Evolutionary conservation across 2,113 vertebrate genomes (phyloP).

Genomic region (Tricholaema leucomelas): DNA sequence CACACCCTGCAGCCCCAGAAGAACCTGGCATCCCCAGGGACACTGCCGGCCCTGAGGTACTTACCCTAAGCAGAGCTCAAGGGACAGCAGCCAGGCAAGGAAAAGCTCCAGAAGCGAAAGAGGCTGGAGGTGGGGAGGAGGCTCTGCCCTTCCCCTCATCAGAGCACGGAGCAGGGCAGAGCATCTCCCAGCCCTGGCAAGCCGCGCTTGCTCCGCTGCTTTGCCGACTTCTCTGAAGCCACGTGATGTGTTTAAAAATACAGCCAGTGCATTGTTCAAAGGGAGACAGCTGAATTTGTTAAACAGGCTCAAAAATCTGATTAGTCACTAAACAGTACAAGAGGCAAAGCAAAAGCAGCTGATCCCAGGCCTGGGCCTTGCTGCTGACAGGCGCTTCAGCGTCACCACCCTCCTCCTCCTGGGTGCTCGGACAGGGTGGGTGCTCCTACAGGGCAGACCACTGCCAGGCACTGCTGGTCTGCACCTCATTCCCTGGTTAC

Average conservation of each 20-base stretch:
- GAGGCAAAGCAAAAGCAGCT: constrained; percentile 34
- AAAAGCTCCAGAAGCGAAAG: neutral
- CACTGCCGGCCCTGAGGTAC: neutral
- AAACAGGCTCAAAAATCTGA: constrained; percentile 62
- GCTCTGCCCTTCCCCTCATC: neutral
- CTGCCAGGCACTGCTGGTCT: neutral
- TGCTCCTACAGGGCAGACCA: too few relatives aligned
- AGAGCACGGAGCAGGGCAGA: neutral
- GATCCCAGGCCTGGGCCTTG: neutral
- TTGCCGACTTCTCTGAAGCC: constrained; percentile 54
- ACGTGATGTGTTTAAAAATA: constrained; percentile 52
- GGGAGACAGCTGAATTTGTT: constrained; percentile 60
- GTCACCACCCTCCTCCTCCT: neutral
- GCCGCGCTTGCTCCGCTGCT: neutral
- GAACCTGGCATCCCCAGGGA: neutral
- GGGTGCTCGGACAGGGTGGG: too few relatives aligned
- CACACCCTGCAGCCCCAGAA: neutral
- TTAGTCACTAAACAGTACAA: constrained; percentile 61
- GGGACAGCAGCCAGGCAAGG: accelerated
- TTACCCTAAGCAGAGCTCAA: neutral
- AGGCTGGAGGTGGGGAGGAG: accelerated
- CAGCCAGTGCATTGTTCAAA: constrained; percentile 46
- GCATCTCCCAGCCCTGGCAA: constrained; percentile 43
- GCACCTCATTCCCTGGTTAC: neutral
- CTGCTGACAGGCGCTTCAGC: neutral